A percentile compares a stretch with the other conserved stretches of the same genome.
phyloP scores from a whole-genome alignment of 2,113 vertebrate species.

The Clarias macrocephalus region DNA sequence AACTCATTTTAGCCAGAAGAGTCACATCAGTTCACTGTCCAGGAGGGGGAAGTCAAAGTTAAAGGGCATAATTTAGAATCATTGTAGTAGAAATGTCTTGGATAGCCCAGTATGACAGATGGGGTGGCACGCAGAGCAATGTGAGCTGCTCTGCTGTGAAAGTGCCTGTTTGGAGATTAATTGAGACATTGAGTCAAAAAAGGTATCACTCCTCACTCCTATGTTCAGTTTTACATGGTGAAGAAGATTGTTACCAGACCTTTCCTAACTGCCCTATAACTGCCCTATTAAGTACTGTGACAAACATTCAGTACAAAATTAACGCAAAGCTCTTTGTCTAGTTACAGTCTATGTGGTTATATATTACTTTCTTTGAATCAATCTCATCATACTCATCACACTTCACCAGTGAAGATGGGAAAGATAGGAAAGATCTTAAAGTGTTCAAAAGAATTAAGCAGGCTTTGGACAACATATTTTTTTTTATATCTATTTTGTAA shows the following conservation, averaged over 20 bases:
- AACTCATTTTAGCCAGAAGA: conserved; percentile 39
- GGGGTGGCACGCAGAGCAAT: conserved; percentile 34
- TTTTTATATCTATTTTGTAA: conserved; percentile 10
- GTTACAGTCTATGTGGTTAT: neutral
- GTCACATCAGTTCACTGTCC: conserved; percentile 30
- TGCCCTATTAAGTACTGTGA: neutral
- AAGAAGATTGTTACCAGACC: conserved; percentile 3
- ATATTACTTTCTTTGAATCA: neutral
- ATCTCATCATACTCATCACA: neutral
- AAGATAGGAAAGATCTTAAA: neutral
- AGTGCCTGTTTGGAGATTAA: conserved; percentile 36
- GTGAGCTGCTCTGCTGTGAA: conserved; percentile 41
- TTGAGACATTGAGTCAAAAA: conserved; percentile 20
- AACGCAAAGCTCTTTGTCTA: neutral
- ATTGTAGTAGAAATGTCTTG: conserved; percentile 34
- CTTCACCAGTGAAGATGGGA: too few species aligned
- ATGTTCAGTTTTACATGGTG: neutral
- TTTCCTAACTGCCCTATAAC: conserved; percentile 7
- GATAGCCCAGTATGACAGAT: conserved; percentile 45
- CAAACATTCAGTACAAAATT: neutral
- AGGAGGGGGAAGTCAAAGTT: conserved; percentile 19
- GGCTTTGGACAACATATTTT: neutral
- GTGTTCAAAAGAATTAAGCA: neutral
- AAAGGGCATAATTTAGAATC: conserved; percentile 38
- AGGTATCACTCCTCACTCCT: conserved; percentile 16